Conservation (phyloP, 2,113 vertebrate species). For the Alethe diademata region DNA sequence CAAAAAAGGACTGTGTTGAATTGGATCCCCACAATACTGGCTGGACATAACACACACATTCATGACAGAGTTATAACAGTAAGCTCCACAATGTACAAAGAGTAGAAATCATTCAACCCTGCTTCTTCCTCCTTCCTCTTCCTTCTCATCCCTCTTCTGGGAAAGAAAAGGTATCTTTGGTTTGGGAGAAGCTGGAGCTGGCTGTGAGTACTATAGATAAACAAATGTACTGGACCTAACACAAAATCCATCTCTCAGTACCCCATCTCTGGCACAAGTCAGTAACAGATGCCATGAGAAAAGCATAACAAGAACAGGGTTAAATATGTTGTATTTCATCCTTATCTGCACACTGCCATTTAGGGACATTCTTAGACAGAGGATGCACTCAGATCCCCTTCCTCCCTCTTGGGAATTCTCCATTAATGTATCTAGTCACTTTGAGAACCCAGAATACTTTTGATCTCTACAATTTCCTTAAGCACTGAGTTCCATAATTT, state of each 20-base stretch:
- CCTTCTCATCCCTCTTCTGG: background rate
- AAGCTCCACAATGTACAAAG: background rate
- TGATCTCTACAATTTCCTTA: background rate
- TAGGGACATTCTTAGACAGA: background rate
- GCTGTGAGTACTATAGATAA: background rate
- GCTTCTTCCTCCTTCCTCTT: background rate
- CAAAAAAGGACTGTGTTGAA: background rate
- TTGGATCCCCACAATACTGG: background rate
- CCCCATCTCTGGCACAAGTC: background rate
- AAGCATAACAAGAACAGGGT: background rate
- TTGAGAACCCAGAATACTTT: background rate
- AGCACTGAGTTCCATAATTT: background rate
- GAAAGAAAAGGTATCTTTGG: background rate
- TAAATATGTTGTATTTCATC: background rate
- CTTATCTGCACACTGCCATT: background rate
- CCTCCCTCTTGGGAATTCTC: background rate
- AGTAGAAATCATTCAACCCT: background rate
- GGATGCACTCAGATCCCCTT: background rate
- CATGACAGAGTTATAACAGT: background rate
- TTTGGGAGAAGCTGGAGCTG: background rate
- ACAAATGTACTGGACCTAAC: background rate
- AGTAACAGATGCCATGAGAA: background rate
- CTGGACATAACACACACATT: background rate
- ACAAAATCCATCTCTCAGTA: background rate
- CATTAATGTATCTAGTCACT: background rate